Conservation (phyloP, 2,888 invertebrate species). For the Stenoptilia bipunctidactyla region DNA sequence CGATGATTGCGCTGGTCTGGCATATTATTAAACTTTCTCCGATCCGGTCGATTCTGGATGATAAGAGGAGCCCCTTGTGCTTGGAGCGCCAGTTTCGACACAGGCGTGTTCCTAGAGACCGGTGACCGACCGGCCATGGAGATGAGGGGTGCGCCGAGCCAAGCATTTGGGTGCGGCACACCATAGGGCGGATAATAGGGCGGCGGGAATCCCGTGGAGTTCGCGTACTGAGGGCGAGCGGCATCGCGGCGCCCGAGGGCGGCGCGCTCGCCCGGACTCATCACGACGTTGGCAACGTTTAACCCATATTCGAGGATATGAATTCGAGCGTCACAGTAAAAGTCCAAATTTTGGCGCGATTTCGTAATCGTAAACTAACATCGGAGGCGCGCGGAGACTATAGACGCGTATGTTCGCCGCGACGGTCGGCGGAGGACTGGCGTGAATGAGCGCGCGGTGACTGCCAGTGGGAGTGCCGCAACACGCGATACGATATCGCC, state of each 20-base stretch:
- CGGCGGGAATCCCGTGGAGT: constrained; percentile 64
- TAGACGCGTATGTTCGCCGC: constrained; percentile 55
- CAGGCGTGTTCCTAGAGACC: constrained; percentile 59
- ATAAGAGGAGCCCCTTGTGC: constrained; percentile 90
- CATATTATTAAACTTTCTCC: constrained; percentile 51
- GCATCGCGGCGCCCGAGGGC: constrained; percentile 65
- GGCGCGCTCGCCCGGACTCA: constrained; percentile 70
- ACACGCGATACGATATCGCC: constrained; percentile 40
- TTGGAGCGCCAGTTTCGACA: constrained; percentile 84
- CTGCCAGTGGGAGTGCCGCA: constrained; percentile 54
- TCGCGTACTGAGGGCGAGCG: constrained; percentile 64
- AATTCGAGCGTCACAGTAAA: constrained; percentile 64
- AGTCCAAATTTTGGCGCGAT: constrained; percentile 50
- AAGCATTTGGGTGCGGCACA: constrained; percentile 73
- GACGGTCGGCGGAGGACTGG: constrained; percentile 59
- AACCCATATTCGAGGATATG: constrained; percentile 76
- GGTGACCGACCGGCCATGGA: constrained; percentile 78
- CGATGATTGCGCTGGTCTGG: constrained; percentile 56
- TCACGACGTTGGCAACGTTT: constrained; percentile 67
- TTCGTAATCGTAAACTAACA: constrained; percentile 68
- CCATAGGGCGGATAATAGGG: constrained; percentile 65
- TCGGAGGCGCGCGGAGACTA: constrained; percentile 45
- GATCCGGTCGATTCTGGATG: constrained; percentile 75
- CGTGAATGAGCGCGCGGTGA: constrained; percentile 59
- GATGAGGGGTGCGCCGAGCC: constrained; percentile 86